Evolutionary conservation across 2,113 vertebrate genomes (phyloP).

Genomic region (Mugil cephalus): DNA sequence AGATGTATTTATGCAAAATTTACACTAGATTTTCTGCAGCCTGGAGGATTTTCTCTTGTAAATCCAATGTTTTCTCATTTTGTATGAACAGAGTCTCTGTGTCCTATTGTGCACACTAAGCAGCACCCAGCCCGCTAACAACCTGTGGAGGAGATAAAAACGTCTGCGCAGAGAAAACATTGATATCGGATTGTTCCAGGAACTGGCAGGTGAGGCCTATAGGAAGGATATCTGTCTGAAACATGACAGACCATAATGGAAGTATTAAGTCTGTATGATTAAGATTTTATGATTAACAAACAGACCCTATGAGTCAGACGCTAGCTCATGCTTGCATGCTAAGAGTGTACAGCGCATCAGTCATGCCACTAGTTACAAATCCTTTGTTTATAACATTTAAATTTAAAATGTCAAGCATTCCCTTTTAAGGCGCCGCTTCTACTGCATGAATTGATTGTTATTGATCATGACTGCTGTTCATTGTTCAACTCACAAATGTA

Average conservation of each 20-base stretch:
- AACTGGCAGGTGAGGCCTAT: slow-evolving; percentile 4
- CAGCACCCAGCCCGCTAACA: neutral
- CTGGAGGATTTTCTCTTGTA: slow-evolving; percentile 1
- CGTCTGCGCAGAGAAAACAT: neutral
- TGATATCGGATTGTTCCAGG: neutral
- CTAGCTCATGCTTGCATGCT: neutral
- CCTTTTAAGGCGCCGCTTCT: slow-evolving; percentile 50
- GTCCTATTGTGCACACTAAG: neutral
- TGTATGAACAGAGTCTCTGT: neutral
- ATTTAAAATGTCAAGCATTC: slow-evolving; percentile 72
- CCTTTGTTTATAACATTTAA: slow-evolving; percentile 59
- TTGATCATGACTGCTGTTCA: slow-evolving; percentile 77
- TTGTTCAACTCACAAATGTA: slow-evolving; percentile 73
- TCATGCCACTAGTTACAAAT: slow-evolving; percentile 19
- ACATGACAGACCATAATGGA: neutral
- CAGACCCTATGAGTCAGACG: neutral
- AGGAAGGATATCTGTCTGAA: neutral
- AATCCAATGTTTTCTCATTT: slow-evolving; percentile 9
- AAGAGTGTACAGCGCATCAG: neutral
- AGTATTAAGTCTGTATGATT: neutral
- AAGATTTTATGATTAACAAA: neutral
- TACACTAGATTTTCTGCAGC: neutral
- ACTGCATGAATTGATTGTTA: slow-evolving; percentile 73
- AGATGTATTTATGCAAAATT: neutral
- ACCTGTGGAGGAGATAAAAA: slow-evolving; percentile 5